Evolutionary conservation across 1,140 invertebrate genomes (phyloP).

Genomic region (Chironomus tepperi): DNA sequence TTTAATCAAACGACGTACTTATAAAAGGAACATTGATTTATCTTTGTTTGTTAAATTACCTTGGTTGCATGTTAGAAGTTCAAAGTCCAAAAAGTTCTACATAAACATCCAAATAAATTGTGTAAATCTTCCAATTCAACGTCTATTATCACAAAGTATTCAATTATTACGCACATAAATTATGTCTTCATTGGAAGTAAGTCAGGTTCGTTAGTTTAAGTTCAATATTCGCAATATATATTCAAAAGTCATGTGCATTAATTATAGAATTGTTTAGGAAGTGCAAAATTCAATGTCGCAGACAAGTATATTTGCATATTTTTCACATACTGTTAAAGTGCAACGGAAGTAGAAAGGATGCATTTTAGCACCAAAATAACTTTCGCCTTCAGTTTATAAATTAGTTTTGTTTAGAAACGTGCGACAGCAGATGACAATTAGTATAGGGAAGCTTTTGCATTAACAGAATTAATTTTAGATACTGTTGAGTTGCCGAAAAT

Average conservation of each 20-base stretch:
- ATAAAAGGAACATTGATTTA: background rate
- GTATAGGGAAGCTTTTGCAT: too few relatives aligned
- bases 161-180: background rate
- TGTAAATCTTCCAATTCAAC: background rate
- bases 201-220: background rate
- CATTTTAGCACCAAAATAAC: too few relatives aligned
- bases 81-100: constrained; percentile 15
- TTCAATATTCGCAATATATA: background rate
- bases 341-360: too few relatives aligned
- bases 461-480: too few relatives aligned
- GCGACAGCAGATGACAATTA: too few relatives aligned
- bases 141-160: background rate
- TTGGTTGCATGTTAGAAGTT: background rate
- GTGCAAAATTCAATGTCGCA: too few relatives aligned
- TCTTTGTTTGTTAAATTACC: background rate
- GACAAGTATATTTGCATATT: too few relatives aligned
- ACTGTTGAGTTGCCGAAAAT: too few relatives aligned
- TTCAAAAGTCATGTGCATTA: background rate
- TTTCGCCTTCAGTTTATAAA: too few relatives aligned
- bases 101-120: background rate
- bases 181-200: background rate
- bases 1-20: background rate
- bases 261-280: too few relatives aligned
- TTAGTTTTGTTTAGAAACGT: too few relatives aligned
- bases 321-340: too few relatives aligned